Evolutionary conservation across 2,797 vertebrate species (phyloP).

Genomic region (Molothrus aeneus): DNA sequence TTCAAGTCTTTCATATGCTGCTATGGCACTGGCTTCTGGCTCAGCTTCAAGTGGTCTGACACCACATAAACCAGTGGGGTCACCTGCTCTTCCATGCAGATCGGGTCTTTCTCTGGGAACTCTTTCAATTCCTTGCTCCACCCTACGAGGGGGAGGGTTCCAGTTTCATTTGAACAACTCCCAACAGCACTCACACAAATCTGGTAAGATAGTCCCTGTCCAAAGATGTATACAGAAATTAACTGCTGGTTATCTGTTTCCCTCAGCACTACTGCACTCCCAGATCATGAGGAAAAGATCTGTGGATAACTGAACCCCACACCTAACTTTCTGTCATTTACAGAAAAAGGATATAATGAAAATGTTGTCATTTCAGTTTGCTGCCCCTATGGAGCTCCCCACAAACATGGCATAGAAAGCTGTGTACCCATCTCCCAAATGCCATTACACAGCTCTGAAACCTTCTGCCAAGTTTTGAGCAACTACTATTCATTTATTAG

Average conservation of each 20-base stretch:
- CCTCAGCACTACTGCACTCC: neutral
- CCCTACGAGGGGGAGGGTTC: neutral
- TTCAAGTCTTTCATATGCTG: neutral
- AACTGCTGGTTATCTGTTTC: neutral
- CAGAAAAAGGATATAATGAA: neutral
- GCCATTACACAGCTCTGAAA: neutral
- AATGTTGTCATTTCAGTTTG: neutral
- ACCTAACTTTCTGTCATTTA: neutral
- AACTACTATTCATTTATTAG: neutral
- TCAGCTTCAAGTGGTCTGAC: fast-evolving
- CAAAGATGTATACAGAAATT: neutral
- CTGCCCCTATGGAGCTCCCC: neutral
- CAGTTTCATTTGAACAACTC: neutral
- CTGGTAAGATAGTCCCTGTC: neutral
- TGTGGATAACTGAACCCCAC: neutral
- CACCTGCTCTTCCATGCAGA: neutral
- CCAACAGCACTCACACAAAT: neutral
- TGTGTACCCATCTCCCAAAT: neutral
- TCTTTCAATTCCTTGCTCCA: fast-evolving
- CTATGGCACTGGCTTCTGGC: neutral
- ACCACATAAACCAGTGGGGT: fast-evolving
- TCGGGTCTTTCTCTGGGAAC: neutral
- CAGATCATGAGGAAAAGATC: neutral
- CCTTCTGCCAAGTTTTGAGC: neutral
- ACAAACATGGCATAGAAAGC: neutral